phyloP scores from a whole-genome alignment of 2,888 invertebrate genomes.

The Ectemnius lituratus region DNA sequence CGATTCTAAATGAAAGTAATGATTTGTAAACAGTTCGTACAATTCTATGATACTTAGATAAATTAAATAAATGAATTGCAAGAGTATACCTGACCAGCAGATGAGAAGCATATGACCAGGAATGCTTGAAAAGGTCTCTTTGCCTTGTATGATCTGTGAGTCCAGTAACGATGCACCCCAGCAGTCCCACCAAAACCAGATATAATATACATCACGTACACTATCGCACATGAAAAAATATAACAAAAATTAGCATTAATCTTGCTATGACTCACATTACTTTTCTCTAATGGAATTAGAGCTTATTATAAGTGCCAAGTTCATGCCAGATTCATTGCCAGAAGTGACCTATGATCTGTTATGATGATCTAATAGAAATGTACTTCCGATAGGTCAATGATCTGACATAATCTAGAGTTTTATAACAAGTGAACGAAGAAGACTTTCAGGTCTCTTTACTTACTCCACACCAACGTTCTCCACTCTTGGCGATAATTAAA shows the following conservation, averaged over 20 bases:
- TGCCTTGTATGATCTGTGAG: conserved; percentile 80
- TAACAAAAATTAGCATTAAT: background rate
- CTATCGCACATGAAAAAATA: conserved; percentile 8
- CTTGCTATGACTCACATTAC: no score
- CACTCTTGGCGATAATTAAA: background rate
- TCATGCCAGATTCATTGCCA: no score
- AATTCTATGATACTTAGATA: background rate
- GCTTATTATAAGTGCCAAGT: no score
- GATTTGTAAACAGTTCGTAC: background rate
- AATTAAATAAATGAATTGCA: background rate
- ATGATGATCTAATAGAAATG: no score
- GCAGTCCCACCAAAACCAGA: conserved; percentile 85
- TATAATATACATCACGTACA: conserved; percentile 76
- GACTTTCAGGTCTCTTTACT: background rate
- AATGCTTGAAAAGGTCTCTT: background rate
- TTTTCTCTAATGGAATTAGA: no score
- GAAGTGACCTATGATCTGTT: no score
- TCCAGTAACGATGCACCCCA: conserved; percentile 85
- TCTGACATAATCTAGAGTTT: no score
- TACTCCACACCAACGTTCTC: background rate
- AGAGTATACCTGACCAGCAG: background rate
- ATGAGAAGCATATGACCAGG: background rate
- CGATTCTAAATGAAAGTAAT: conserved; percentile 80
- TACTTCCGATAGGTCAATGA: no score
- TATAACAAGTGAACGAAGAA: no score